Evolutionary conservation across 2,797 vertebrate species (phyloP), one percentile per base, ranked within the genome.

Genomic region (Sebastes variabilis): DNA sequence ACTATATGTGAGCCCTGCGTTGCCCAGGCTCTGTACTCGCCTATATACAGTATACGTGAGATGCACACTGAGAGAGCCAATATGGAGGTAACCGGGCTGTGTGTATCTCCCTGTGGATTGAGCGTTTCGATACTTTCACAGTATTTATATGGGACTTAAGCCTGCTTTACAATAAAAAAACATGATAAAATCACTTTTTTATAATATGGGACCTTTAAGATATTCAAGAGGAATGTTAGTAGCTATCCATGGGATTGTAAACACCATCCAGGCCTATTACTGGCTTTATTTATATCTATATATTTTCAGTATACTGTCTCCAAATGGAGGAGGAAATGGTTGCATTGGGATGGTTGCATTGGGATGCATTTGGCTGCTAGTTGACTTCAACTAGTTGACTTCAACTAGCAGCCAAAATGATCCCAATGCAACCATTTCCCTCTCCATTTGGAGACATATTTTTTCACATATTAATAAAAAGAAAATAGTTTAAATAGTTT

Each of bases 1-100:
- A 29, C 24, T 59, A 67, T 13, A 42, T 36, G 36, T 36, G 36
- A 36, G 36, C 36, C 11, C 12, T 36, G 36, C 36, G 12, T 36
- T 36, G 36, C 14, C 38, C 38, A 49, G 88, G 82, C 84, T 0
- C 79, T 85, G 73, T 65, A 13, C 72, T 75, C 68, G 29, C 34
- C 34, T 36, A 36, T 36, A 36, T 38, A 36, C 34, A 36, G 34
- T 36, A 36, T 36, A 36, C 13, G 36, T 38, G 36, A 38, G 36
- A 38, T 38, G 36, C 36, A 38, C 36, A 38, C 36, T 38, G 36
- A 38, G 36, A 38, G 12, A 38, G 12, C 36, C 36, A 38, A 38
- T 38, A 0, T 13, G 12, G 36, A 38, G 36, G 12, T 38, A 38
- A 38, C 34, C 34, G 34, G 34, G 36, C 36, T 36, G 36, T 36